Conservation (phyloP, 1,140 invertebrate species). For the Drosophila ironensis region DNA sequence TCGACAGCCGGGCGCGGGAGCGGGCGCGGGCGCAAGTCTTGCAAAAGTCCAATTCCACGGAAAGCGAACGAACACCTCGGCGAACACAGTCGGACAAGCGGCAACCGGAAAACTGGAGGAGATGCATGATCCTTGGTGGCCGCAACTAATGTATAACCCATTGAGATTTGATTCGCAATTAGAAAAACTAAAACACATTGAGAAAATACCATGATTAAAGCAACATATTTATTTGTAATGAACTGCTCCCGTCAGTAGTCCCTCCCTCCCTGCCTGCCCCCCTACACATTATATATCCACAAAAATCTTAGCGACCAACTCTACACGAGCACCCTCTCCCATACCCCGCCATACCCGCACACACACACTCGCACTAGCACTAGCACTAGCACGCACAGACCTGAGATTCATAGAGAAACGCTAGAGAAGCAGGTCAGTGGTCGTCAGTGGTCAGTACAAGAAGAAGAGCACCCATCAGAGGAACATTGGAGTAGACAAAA, state of each 20-base stretch:
- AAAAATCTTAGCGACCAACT: not conserved
- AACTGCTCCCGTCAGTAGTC: constrained; percentile 14
- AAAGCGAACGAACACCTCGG: constrained; percentile 6
- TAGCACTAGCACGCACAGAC: constrained; percentile 17
- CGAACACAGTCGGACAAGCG: no score
- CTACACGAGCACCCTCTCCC: constrained; percentile 14
- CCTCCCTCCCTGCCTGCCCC: no score
- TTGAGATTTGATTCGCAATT: constrained; percentile 68
- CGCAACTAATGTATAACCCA: constrained; percentile 31
- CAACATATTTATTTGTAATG: constrained; percentile 48
- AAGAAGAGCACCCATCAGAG: constrained; percentile 21
- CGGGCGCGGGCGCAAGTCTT: no score
- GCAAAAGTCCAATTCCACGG: constrained; percentile 53
- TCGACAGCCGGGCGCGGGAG: constrained; percentile 55
- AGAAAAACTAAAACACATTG: constrained; percentile 29
- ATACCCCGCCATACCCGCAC: not conserved
- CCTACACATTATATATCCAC: constrained; percentile 25
- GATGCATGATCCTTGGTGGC: constrained; percentile 23
- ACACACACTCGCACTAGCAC: constrained; percentile 1
- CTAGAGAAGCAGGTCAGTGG: constrained; percentile 59
- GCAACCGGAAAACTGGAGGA: no score
- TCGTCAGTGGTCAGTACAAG: no score
- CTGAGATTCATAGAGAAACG: constrained; percentile 47
- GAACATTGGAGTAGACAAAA: constrained; percentile 43
- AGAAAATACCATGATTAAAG: constrained; percentile 52